Percentiles rank a stretch among this genome's conserved stretches.
These are phyloP conservation scores for Plagiodera versicolora DNA, from an alignment of 2,888 invertebrate species.

Conservation along the genomic window DNA sequence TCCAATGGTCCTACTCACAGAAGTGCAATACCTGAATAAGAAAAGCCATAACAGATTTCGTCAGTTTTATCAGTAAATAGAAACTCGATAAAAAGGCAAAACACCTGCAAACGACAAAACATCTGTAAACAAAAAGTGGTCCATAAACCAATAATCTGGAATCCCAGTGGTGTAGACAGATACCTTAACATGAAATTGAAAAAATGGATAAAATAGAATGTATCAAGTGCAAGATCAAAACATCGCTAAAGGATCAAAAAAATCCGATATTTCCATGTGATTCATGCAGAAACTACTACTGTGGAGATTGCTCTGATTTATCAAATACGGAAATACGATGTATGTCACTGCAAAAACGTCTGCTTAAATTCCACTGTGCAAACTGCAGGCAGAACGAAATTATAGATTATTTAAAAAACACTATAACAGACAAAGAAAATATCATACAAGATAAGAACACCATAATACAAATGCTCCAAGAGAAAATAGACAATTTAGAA, in stretches of 20 bases:
- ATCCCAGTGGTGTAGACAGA: background rate
- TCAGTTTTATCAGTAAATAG: background rate
- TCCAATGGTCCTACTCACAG: background rate
- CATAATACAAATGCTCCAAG: too few relatives aligned
- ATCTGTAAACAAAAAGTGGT: background rate
- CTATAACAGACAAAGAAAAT: background rate
- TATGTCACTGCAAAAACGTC: constrained; percentile 1
- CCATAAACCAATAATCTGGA: background rate
- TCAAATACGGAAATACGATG: constrained; percentile 2
- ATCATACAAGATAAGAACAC: background rate
- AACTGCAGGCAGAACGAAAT: background rate
- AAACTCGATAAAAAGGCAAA: background rate
- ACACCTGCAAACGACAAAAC: background rate
- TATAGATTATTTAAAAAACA: background rate
- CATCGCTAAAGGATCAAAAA: background rate
- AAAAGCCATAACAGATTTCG: background rate
- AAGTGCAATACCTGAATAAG: background rate
- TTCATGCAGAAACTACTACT: background rate
- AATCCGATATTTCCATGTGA: constrained; percentile 3
- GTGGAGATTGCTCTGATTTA: background rate
- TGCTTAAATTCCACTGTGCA: constrained; percentile 3
- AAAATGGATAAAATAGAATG: too few relatives aligned
- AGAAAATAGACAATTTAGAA: background rate
- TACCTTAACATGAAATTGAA: background rate
- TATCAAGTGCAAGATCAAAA: background rate